A percentile compares a stretch with the other conserved stretches of the same genome.
Evolutionary conservation across 2,888 invertebrate genomes (phyloP).

Genomic region (Cotesia congregata): DNA sequence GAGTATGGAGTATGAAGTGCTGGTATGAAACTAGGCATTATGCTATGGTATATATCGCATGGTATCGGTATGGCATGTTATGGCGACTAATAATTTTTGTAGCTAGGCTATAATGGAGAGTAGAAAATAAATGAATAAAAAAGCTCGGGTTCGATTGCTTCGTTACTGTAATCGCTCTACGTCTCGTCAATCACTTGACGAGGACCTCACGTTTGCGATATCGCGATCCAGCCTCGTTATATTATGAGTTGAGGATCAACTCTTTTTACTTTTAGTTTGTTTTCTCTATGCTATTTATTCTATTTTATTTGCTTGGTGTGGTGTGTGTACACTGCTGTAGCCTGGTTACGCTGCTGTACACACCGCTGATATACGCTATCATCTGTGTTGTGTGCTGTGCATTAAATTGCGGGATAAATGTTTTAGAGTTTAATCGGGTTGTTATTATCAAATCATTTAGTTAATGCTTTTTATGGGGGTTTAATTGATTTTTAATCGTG

Average conservation of each 20-base stretch:
- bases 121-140: not conserved
- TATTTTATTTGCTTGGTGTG: not conserved
- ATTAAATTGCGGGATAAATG: too few relatives aligned
- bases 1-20: not conserved
- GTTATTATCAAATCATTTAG: too few relatives aligned
- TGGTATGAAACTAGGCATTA: not conserved
- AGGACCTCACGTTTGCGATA: slow-evolving; percentile 38
- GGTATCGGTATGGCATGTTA: not conserved
- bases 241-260: slow-evolving; percentile 21
- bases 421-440: too few relatives aligned
- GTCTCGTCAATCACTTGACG: slow-evolving; percentile 41
- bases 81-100: not conserved
- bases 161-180: slow-evolving; percentile 41
- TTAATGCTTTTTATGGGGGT: too few relatives aligned
- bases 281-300: not conserved
- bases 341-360: not conserved
- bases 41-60: not conserved
- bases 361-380: too few relatives aligned
- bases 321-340: not conserved
- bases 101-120: not conserved
- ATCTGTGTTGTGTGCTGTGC: too few relatives aligned
- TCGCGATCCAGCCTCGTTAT: slow-evolving; percentile 28
- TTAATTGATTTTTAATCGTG: too few relatives aligned
- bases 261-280: slow-evolving; percentile 18
- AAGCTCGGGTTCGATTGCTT: slow-evolving; percentile 38